Conservation (phyloP, 2,113 vertebrate genomes). For the Pelecanus crispus region DNA sequence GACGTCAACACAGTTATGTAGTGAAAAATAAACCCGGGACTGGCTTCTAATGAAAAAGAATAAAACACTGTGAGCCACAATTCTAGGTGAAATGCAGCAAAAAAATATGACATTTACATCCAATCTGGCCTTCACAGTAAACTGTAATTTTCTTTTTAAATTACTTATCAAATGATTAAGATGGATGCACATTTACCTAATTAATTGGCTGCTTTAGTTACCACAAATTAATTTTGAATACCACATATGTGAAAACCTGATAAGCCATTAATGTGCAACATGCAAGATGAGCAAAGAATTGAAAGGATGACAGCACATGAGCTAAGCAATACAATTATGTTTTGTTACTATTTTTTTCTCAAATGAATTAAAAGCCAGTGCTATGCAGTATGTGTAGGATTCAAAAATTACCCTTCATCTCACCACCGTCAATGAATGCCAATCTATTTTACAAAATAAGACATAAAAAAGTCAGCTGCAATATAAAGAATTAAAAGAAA, state of each 20-base stretch:
- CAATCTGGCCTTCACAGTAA: background rate
- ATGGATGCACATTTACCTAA: background rate
- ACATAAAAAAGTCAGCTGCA: background rate
- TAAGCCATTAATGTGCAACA: background rate
- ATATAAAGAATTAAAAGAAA: background rate
- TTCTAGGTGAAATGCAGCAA: background rate
- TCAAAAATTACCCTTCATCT: background rate
- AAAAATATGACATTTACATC: background rate
- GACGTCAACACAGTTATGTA: background rate
- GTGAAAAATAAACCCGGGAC: background rate
- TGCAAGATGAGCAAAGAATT: background rate
- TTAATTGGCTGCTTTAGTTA: slow-evolving; percentile 13
- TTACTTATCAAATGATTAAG: background rate
- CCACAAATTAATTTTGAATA: background rate
- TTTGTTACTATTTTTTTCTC: background rate
- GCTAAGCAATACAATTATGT: background rate
- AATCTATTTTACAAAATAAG: background rate
- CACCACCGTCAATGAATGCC: background rate
- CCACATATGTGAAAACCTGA: background rate
- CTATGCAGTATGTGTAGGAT: background rate
- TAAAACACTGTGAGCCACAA: background rate
- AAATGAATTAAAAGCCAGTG: background rate
- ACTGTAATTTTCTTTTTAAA: background rate
- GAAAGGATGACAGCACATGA: background rate
- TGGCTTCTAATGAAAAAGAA: background rate